Evolutionary conservation across 2,888 invertebrate species (phyloP).

Genomic region (Melitaea athalia): DNA sequence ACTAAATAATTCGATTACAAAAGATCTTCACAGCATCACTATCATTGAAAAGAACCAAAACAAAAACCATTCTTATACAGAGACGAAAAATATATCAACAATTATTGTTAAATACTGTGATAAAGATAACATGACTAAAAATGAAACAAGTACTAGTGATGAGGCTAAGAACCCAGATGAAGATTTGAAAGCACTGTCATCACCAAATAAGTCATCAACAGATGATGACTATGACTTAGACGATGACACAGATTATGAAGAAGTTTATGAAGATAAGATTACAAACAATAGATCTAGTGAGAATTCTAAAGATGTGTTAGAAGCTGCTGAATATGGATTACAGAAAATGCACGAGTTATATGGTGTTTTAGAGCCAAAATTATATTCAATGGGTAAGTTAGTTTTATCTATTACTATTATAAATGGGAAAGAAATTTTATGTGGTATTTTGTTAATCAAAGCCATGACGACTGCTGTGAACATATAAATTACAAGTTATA

Average conservation of each 20-base stretch:
- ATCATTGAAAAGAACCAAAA: slow-evolving; percentile 69
- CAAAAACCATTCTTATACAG: slow-evolving; percentile 65
- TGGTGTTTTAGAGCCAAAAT: slow-evolving; percentile 84
- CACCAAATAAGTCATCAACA: slow-evolving; percentile 30
- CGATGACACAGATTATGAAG: slow-evolving; percentile 38
- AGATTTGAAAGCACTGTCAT: slow-evolving; percentile 33
- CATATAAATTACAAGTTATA: no score
- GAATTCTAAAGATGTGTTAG: slow-evolving; percentile 78
- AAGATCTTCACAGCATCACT: slow-evolving; percentile 73
- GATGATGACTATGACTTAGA: slow-evolving; percentile 39
- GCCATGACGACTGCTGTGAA: not conserved
- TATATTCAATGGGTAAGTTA: slow-evolving; percentile 86
- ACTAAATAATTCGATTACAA: slow-evolving; percentile 67
- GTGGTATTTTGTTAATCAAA: not conserved
- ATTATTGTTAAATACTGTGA: slow-evolving; percentile 75
- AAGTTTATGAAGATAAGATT: slow-evolving; percentile 44
- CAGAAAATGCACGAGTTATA: slow-evolving; percentile 85
- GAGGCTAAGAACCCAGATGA: slow-evolving; percentile 39
- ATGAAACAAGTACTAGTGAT: slow-evolving; percentile 9
- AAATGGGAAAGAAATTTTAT: not conserved
- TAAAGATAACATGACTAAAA: slow-evolving; percentile 46
- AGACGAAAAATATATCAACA: slow-evolving; percentile 71
- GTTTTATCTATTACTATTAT: not conserved
- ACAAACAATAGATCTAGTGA: slow-evolving; percentile 46
- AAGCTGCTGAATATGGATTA: slow-evolving; percentile 86